Evolutionary conservation across 2,113 vertebrate species (phyloP), one percentile per base, ranked within the genome.

Genomic region (Microcebus griseorufus): DNA sequence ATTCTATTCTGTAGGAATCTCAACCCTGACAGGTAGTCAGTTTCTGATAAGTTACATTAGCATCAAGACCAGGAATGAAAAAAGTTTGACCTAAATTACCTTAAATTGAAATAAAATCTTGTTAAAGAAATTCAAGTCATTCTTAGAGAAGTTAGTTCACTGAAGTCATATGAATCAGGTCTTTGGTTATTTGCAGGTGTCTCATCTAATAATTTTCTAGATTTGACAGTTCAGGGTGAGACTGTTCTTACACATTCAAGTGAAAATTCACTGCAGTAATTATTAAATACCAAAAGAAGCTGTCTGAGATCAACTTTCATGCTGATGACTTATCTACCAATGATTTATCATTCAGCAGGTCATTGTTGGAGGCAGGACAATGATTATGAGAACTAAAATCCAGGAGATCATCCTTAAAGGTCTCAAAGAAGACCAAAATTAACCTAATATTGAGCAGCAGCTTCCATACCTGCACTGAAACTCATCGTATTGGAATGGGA

Each of bases 31-130:
- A 87, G 0, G 32, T 18, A 48, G 29, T 84, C 42, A 70, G 17
- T 83, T 89, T 95, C 73, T 45, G 48, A 8, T 58, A 79, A 86
- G 27, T 90, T 72, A 79, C 39, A 42, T 55, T 69, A 70, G 14
- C 65, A 79, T 73, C 3, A 67, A 93, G 32, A 81, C 18, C 5
- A 37, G 22, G n/a, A 79, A 79, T 23, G 3, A 18, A 67, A 42
- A 93, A 90, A 90, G 76, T 70, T 37, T 82, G 2, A 58, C 55
- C 81, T 69, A 91, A 51, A 87, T 84, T 13, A 69, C 29, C 53
- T 82, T 80, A 85, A 82, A 53, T 3, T 67, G n/a, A 95, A 97
- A 87, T 88, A 64, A 94, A 95, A 76, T 55, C 6, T 14, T 75
- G 84, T 42, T 94, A 85, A 92, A 94, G 67, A 79, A 90, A 94